Percentiles rank a stretch among this genome's conserved stretches.
These are phyloP conservation scores for Siphamia tubifer DNA, from an alignment of 2,113 vertebrate species.

Conservation along the genomic window DNA sequence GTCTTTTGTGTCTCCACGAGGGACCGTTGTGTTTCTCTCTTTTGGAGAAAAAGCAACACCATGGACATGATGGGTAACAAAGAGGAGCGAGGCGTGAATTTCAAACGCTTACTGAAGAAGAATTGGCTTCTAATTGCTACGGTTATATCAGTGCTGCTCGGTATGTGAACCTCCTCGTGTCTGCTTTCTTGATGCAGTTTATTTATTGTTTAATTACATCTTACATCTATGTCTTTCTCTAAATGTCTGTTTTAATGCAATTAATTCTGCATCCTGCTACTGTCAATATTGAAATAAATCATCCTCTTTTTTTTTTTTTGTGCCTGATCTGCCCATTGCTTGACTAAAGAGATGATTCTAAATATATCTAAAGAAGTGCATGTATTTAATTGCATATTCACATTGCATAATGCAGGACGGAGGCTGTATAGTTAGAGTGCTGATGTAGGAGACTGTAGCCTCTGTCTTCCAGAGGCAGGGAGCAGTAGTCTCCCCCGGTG, in stretches of 20 bases:
- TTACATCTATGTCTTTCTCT: too few species aligned
- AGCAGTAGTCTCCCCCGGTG: neutral
- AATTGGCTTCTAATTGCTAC: constrained; percentile 93
- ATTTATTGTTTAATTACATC: too few species aligned
- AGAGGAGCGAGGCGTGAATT: constrained; percentile 71
- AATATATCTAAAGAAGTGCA: neutral
- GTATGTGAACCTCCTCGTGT: constrained; percentile 76
- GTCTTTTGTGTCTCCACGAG: constrained; percentile 22
- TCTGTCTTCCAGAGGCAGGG: constrained; percentile 13
- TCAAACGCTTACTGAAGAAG: constrained; percentile 81
- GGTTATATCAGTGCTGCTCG: constrained; percentile 85
- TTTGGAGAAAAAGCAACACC: neutral
- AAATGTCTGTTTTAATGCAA: neutral
- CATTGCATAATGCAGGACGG: too few species aligned
- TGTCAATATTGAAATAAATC: constrained; percentile 30
- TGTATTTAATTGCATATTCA: neutral
- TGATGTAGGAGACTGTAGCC: neutral
- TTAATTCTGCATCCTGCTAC: neutral
- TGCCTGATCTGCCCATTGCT: neutral
- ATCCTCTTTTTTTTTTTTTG: neutral
- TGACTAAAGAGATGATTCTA: neutral
- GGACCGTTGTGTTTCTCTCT: neutral
- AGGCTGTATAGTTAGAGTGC: neutral
- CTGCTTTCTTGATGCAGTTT: neutral
- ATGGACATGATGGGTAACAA: constrained; percentile 82